These are phyloP conservation scores for Temnopleurus reevesii DNA, from an alignment of 53 echinoderm and acorn worm genomes.

Conservation along the genomic window DNA sequence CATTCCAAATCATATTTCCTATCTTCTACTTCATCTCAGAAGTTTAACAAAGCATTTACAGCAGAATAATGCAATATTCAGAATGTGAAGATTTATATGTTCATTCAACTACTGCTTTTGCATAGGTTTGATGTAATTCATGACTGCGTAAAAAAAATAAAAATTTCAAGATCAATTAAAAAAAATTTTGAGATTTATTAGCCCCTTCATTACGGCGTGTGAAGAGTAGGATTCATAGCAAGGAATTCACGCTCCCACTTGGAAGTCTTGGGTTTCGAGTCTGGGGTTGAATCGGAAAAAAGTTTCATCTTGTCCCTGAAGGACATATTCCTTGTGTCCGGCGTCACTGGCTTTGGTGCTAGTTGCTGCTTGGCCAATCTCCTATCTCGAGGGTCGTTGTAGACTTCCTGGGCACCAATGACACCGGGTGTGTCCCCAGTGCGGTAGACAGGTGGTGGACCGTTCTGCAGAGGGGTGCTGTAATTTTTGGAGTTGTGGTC, in stretches of 20 bases:
- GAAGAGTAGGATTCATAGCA: conserved; percentile 75
- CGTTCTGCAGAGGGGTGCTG: conserved; percentile 46
- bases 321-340: conserved; percentile 68
- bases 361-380: conserved; percentile 69
- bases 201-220: not conserved
- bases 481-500: conserved; percentile 71
- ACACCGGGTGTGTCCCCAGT: conserved; percentile 88
- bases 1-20: not conserved
- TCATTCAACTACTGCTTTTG: not conserved
- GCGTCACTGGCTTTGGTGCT: conserved; percentile 36
- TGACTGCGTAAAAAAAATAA: not conserved
- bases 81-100: not conserved
- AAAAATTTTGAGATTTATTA: not conserved
- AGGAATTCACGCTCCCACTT: conserved; percentile 95
- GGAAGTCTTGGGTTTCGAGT: conserved; percentile 74
- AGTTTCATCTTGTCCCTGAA: conserved; percentile 96
- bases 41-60: not conserved
- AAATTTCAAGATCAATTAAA: not conserved
- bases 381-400: conserved; percentile 85
- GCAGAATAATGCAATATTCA: not conserved
- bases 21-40: not conserved
- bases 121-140: not conserved
- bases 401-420: conserved; percentile 95
- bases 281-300: conserved; percentile 80
- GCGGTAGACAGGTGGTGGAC: conserved; percentile 63